Conservation (phyloP, 2,888 invertebrate genomes). For the Cerceris rybyensis region DNA sequence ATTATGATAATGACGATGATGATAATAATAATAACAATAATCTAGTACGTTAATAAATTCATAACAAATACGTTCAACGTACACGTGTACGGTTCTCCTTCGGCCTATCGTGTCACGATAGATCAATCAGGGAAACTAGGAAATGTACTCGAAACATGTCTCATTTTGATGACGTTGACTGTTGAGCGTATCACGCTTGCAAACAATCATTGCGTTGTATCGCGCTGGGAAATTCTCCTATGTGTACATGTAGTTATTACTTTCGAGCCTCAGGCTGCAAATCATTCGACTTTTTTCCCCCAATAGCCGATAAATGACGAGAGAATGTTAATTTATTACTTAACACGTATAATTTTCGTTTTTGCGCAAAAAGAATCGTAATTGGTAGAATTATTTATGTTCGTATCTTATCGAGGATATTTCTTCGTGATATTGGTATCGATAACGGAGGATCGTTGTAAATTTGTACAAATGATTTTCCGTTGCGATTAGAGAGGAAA, state of each 20-base stretch:
- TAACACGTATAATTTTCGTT: conserved; percentile 16
- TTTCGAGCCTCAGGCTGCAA: conserved; percentile 5
- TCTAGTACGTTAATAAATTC: no score
- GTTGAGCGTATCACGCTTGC: not conserved
- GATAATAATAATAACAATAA: no score
- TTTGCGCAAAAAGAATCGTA: conserved; percentile 30
- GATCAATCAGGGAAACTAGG: conserved; percentile 36
- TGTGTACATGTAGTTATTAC: conserved; percentile 6
- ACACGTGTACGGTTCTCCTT: conserved; percentile 27
- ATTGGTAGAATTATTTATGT: conserved; percentile 23
- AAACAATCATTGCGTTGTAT: not conserved
- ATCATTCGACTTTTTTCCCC: conserved; percentile 17
- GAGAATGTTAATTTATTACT: conserved; percentile 30
- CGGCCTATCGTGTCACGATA: conserved; percentile 20
- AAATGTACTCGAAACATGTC: conserved; percentile 17
- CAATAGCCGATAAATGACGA: conserved; percentile 6
- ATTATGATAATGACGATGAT: no score
- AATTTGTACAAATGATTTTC: not conserved
- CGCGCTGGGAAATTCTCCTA: conserved; percentile 13
- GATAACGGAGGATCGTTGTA: not conserved
- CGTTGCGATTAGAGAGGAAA: not conserved
- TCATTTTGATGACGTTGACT: not conserved
- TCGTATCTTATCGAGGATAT: conserved; percentile 10
- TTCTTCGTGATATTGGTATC: not conserved
- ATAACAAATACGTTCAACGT: conserved; percentile 1